A percentile compares a stretch with the other conserved stretches of the same genome.
These are phyloP conservation scores for Carassius carassius DNA, from an alignment of 2,113 vertebrate genomes.

Conservation along the genomic window DNA sequence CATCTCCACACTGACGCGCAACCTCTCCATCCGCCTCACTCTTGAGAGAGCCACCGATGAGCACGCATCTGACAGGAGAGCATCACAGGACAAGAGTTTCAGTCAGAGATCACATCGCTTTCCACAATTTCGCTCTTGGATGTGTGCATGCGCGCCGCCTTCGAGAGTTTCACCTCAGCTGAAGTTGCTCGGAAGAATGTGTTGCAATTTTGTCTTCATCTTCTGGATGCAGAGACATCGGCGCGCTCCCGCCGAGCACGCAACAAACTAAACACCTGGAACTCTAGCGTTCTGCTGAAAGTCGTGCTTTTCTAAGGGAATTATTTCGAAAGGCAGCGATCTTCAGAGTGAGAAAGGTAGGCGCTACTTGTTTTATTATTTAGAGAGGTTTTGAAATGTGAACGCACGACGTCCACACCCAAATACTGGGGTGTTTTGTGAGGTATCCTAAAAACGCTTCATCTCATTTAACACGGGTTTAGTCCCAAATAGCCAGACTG, in stretches of 20 bases:
- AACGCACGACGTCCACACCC: background rate
- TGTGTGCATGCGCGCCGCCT: background rate
- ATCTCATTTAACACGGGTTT: background rate
- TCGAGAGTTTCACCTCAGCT: background rate
- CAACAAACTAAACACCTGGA: background rate
- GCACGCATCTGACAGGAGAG: background rate
- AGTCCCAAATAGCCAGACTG: background rate
- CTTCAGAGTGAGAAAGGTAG: slow-evolving; percentile 60
- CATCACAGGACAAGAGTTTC: slow-evolving; percentile 39
- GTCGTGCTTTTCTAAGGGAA: background rate
- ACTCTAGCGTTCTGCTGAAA: background rate
- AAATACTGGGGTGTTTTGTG: background rate
- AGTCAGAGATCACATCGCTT: background rate
- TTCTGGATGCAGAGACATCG: background rate
- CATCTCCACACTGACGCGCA: slow-evolving; percentile 69
- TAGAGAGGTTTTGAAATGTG: background rate
- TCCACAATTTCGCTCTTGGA: slow-evolving; percentile 3
- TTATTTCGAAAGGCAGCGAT: slow-evolving; percentile 4
- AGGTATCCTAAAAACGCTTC: background rate
- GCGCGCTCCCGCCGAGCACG: background rate
- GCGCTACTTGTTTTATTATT: background rate
- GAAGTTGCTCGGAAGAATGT: slow-evolving; percentile 25
- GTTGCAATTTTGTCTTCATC: slow-evolving; percentile 14
- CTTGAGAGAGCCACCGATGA: slow-evolving; percentile 16
- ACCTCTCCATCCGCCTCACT: slow-evolving; percentile 39